Conservation (phyloP, 2,888 invertebrate genomes). For the Spisula solida region DNA sequence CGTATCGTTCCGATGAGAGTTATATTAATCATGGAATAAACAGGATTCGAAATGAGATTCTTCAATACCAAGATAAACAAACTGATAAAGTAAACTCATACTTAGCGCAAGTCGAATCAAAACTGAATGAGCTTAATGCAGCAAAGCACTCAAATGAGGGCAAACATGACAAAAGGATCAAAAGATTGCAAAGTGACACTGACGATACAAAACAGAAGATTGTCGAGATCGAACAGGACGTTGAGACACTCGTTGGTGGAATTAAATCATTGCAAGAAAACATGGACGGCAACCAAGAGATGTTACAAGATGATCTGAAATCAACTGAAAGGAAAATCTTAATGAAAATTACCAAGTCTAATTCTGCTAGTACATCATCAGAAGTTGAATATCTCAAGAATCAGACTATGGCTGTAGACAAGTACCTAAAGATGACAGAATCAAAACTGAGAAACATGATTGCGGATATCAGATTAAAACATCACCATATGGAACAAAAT, state of each 20-base stretch:
- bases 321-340: constrained; percentile 46
- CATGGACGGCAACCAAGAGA: constrained; percentile 37
- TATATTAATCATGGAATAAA: neutral
- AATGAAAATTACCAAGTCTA: constrained; percentile 32
- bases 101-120: neutral
- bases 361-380: constrained; percentile 9
- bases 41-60: neutral
- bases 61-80: neutral
- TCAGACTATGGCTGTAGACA: neutral
- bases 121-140: neutral
- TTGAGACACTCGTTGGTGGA: constrained; percentile 44
- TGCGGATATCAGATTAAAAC: constrained; percentile 47
- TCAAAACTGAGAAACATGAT: constrained; percentile 51
- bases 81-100: neutral
- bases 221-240: constrained; percentile 48
- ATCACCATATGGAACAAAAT: constrained; percentile 63
- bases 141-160: neutral
- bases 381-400: constrained; percentile 51
- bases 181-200: neutral
- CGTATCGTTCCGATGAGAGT: neutral
- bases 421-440: constrained; percentile 38
- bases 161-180: neutral
- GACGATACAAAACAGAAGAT: constrained; percentile 36
- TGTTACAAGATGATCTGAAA: constrained; percentile 34
- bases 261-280: constrained; percentile 49